These are phyloP conservation scores for Solenopsis invicta DNA, from an alignment of 1,140 invertebrate species.

Conservation along the genomic window DNA sequence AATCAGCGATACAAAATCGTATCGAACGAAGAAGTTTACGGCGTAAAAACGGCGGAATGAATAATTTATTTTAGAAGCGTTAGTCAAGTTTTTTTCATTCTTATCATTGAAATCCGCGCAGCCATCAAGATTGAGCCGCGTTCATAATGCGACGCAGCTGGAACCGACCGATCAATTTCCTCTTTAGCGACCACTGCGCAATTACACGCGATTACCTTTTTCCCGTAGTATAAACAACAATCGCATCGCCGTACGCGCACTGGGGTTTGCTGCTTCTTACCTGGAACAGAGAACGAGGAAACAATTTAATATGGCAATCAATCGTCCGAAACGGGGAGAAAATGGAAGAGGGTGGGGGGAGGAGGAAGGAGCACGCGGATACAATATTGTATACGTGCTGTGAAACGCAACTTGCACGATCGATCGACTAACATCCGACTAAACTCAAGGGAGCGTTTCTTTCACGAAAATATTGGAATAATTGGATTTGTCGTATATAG, in stretches of 20 bases:
- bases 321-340: slow-evolving; percentile 62
- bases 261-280: slow-evolving; percentile 57
- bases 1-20: neutral
- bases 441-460: neutral
- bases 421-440: slow-evolving; percentile 8
- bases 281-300: slow-evolving; percentile 71
- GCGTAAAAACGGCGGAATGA: neutral
- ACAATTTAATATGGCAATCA: slow-evolving; percentile 69
- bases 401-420: slow-evolving; percentile 26
- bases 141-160: slow-evolving; percentile 61
- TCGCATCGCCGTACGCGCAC: slow-evolving; percentile 48
- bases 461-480: neutral
- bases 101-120: slow-evolving; percentile 49
- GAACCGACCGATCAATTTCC: slow-evolving; percentile 65
- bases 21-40: neutral
- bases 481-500: neutral
- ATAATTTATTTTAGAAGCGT: neutral
- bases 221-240: slow-evolving; percentile 66
- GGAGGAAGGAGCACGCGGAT: neutral
- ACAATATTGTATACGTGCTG: slow-evolving; percentile 8
- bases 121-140: slow-evolving; percentile 4
- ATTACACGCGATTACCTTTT: slow-evolving; percentile 75
- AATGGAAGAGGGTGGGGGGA: too few species aligned
- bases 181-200: slow-evolving; percentile 52
- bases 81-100: neutral